Evolutionary conservation across 2,797 vertebrate species (phyloP).

Genomic region (Chaetodon trifasciatus): DNA sequence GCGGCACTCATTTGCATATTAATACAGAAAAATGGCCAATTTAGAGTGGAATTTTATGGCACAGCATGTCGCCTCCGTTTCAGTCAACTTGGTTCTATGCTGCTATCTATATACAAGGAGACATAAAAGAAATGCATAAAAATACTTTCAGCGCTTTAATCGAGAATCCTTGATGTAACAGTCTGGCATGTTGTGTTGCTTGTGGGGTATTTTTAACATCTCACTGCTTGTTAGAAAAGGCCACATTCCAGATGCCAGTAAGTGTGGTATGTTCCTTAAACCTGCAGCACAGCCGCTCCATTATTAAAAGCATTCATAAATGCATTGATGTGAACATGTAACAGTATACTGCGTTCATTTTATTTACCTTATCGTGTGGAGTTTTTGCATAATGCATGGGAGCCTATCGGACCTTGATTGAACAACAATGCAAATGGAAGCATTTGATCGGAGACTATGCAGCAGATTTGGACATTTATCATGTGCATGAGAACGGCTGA

Average conservation of each 20-base stretch:
- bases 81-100: neutral
- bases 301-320: constrained; percentile 47
- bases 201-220: neutral
- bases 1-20: neutral
- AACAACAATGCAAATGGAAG: constrained; percentile 17
- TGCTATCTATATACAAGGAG: neutral
- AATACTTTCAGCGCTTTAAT: neutral
- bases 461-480: constrained; percentile 5
- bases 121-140: neutral
- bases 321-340: constrained; percentile 43
- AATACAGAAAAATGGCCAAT: neutral
- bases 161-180: neutral
- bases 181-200: neutral
- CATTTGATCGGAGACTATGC: neutral
- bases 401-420: constrained; percentile 9
- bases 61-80: neutral
- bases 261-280: constrained; percentile 9
- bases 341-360: constrained; percentile 28
- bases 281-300: constrained; percentile 12
- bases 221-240: neutral
- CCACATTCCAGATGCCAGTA: neutral
- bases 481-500: neutral
- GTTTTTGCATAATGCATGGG: constrained; percentile 22
- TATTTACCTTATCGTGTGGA: constrained; percentile 6
- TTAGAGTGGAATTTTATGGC: neutral